Evolutionary conservation across 2,888 invertebrate genomes (phyloP).

Genomic region (Watsonalla cultraria): DNA sequence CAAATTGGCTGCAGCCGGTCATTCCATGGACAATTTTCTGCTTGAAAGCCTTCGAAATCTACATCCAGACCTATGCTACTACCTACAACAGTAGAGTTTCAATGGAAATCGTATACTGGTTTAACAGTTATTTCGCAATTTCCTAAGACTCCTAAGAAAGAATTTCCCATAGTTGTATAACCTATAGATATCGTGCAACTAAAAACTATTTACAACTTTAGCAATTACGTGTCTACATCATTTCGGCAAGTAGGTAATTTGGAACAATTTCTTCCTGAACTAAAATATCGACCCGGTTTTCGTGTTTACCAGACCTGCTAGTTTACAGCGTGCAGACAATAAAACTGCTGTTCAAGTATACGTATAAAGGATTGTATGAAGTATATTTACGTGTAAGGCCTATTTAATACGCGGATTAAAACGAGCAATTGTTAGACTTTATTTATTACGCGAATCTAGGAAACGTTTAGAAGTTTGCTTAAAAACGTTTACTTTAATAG

Average conservation of each 20-base stretch:
- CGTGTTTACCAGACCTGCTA: conserved; percentile 2
- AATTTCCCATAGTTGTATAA: too few species aligned
- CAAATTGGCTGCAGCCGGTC: conserved; percentile 74
- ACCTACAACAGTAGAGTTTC: too few species aligned
- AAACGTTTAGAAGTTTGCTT: too few species aligned
- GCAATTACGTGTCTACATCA: too few species aligned
- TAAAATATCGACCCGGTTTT: conserved; percentile 1
- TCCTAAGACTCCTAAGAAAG: too few species aligned
- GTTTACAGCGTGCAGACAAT: background rate
- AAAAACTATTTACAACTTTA: too few species aligned
- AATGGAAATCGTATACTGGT: too few species aligned
- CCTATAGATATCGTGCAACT: too few species aligned
- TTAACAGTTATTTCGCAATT: too few species aligned
- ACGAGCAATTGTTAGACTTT: too few species aligned
- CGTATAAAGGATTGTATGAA: background rate
- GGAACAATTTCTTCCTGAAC: background rate
- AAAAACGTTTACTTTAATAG: too few species aligned
- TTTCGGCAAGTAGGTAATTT: conserved; percentile 1
- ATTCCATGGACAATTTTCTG: conserved; percentile 65
- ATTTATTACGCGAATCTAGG: too few species aligned
- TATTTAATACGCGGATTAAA: background rate
- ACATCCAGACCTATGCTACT: conserved; percentile 6
- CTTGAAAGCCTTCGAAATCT: conserved; percentile 38
- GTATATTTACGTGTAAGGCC: background rate
- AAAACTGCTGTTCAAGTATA: conserved; percentile 2